Percentiles rank a stretch among this genome's conserved stretches.
Evolutionary conservation across 2,797 vertebrate genomes (phyloP).

Genomic region (Phalloptychus januarius): DNA sequence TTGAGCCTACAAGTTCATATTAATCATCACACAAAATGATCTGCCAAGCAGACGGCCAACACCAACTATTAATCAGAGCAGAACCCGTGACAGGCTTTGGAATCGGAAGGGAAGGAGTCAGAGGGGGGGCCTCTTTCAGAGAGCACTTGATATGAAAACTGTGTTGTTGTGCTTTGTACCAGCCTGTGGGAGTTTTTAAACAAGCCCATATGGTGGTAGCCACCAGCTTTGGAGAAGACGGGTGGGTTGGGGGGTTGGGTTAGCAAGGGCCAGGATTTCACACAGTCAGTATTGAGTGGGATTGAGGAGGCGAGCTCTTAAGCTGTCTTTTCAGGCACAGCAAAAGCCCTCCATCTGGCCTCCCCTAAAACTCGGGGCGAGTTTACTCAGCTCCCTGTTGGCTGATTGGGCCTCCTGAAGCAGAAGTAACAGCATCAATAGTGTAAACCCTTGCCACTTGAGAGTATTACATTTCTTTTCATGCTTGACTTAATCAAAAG

Average conservation of each 20-base stretch:
- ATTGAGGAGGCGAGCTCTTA: slow-evolving; percentile 99
- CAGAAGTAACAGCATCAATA: slow-evolving; percentile 99
- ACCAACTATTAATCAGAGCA: slow-evolving; percentile 81
- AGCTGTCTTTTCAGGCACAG: slow-evolving; percentile 99
- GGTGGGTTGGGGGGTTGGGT: slow-evolving; percentile 75
- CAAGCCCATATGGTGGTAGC: slow-evolving; percentile 84
- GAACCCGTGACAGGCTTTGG: slow-evolving; percentile 79
- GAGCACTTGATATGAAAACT: slow-evolving; percentile 86
- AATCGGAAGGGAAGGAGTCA: slow-evolving; percentile 76
- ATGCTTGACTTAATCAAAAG: slow-evolving; percentile 99
- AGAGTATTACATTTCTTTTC: slow-evolving; percentile 99
- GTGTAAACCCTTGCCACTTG: slow-evolving; percentile 99
- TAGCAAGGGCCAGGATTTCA: slow-evolving; percentile 94
- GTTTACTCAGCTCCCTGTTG: slow-evolving; percentile 95
- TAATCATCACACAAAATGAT: slow-evolving; percentile 77
- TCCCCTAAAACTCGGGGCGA: slow-evolving; percentile 94
- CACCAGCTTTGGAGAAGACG: slow-evolving; percentile 85
- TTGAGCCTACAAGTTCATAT: slow-evolving; percentile 73
- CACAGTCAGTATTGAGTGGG: slow-evolving; percentile 98
- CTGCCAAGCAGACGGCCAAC: slow-evolving; percentile 79
- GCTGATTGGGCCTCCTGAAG: slow-evolving; percentile 99
- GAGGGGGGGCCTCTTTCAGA: slow-evolving; percentile 76
- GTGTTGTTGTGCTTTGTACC: slow-evolving; percentile 85
- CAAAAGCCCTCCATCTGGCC: slow-evolving; percentile 99
- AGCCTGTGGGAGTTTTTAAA: slow-evolving; percentile 86